Percentiles rank a stretch among this genome's conserved stretches.
Evolutionary conservation across 2,797 vertebrate genomes (phyloP).

Genomic region (Pelochelys cantorii): DNA sequence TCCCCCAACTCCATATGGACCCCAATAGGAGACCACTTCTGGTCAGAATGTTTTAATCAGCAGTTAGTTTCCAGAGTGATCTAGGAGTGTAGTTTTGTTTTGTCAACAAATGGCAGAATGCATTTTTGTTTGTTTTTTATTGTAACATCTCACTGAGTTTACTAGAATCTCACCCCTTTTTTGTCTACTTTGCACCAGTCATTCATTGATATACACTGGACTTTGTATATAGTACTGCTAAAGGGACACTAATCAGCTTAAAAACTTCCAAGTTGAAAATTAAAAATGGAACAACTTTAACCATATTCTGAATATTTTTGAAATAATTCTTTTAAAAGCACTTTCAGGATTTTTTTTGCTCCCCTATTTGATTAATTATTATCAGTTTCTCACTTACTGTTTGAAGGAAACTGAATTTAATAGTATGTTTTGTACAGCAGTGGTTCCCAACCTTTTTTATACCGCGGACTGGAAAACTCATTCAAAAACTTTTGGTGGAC

Average conservation of each 20-base stretch:
- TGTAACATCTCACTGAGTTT: not conserved
- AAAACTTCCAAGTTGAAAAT: not conserved
- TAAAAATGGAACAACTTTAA: not conserved
- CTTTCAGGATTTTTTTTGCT: not conserved
- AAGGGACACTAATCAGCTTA: not conserved
- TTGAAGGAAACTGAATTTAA: not conserved
- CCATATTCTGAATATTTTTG: not conserved
- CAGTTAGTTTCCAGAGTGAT: not conserved
- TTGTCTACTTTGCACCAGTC: not conserved
- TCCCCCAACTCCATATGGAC: accelerated
- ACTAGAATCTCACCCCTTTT: not conserved
- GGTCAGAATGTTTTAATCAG: not conserved
- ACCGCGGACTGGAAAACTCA: too few species aligned
- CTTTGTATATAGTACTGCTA: not conserved
- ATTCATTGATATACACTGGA: not conserved
- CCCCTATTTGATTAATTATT: not conserved
- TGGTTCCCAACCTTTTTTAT: not conserved
- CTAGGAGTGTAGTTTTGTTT: not conserved
- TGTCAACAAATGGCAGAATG: not conserved
- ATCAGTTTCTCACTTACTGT: not conserved
- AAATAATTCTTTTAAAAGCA: not conserved
- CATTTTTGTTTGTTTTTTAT: not conserved
- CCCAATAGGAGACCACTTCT: not conserved
- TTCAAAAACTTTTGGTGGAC: too few species aligned
- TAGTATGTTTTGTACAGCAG: not conserved